Conservation (phyloP, 2,888 invertebrate genomes). For the Ceraclea dissimilis region DNA sequence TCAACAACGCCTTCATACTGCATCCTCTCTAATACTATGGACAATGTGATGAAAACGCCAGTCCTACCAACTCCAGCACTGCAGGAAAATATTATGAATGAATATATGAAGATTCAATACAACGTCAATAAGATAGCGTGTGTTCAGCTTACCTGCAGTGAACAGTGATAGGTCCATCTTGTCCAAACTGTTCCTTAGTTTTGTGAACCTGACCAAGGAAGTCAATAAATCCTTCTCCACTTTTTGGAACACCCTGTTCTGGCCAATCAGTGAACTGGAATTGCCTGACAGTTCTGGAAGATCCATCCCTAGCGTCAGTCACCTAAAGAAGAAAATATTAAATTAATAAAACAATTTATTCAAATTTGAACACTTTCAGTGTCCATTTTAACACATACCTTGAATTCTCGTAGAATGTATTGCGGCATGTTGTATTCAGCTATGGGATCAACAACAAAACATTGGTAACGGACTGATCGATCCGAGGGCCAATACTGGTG, state of each 20-base stretch:
- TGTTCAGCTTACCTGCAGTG: constrained; percentile 72
- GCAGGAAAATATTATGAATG: constrained; percentile 28
- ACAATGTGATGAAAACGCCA: constrained; percentile 96
- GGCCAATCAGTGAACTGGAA: constrained; percentile 98
- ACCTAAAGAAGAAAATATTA: constrained; percentile 44
- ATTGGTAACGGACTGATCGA: constrained; percentile 93
- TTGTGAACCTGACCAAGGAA: constrained; percentile 99
- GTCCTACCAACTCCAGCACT: constrained; percentile 98
- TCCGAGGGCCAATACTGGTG: constrained; percentile 99
- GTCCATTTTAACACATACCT: constrained; percentile 48
- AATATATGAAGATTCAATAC: not conserved
- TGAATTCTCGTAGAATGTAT: constrained; percentile 97
- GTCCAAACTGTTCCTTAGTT: constrained; percentile 99
- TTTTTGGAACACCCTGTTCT: constrained; percentile 94
- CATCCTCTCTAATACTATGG: constrained; percentile 97
- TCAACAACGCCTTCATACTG: constrained; percentile 98
- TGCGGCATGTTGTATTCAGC: constrained; percentile 99
- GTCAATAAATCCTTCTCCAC: constrained; percentile 98
- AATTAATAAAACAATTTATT: not conserved
- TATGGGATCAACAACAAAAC: constrained; percentile 97
- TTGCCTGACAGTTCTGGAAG: constrained; percentile 90
- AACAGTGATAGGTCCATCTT: constrained; percentile 98
- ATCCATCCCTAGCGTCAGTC: constrained; percentile 95
- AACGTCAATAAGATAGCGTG: not conserved
- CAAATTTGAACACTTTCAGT: too few species aligned